Evolutionary conservation across 2,113 vertebrate genomes (phyloP).

Genomic region (Girardinichthys multiradiatus): DNA sequence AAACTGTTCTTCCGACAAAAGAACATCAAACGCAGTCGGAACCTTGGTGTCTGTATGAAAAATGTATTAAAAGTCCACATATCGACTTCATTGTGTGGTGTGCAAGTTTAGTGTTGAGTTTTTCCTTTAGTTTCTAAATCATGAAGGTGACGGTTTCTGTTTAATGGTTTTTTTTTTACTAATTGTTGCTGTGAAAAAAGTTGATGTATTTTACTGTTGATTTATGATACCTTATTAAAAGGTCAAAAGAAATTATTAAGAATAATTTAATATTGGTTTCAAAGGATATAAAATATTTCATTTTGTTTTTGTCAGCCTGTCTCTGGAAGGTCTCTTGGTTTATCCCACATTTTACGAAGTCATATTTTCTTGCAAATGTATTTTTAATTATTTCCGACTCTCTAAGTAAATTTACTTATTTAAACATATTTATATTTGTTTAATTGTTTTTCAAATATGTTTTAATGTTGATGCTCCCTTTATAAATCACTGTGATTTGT

Average conservation of each 20-base stretch:
- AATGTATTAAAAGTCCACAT: not conserved
- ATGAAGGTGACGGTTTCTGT: too few relatives aligned
- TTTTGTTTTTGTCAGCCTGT: too few relatives aligned
- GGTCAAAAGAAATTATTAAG: not conserved
- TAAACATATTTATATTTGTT: not conserved
- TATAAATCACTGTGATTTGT: too few relatives aligned
- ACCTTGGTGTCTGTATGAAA: conserved; percentile 2
- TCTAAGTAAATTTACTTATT: not conserved
- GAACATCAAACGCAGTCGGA: conserved; percentile 3
- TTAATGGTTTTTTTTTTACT: not conserved
- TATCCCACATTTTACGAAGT: too few relatives aligned
- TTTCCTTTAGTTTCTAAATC: conserved; percentile 10
- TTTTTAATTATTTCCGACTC: too few relatives aligned
- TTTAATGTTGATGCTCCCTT: too few relatives aligned
- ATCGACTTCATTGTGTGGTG: not conserved
- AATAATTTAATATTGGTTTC: too few relatives aligned
- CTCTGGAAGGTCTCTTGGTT: too few relatives aligned
- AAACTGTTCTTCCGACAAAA: conserved; percentile 20
- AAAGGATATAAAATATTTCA: too few relatives aligned
- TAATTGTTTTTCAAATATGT: too few relatives aligned
- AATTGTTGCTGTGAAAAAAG: not conserved
- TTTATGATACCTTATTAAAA: not conserved
- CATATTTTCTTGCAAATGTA: too few relatives aligned
- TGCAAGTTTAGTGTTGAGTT: not conserved
- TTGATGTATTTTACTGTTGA: not conserved